Evolutionary conservation across 2,888 invertebrate species (phyloP).

Genomic region (Azorinus chamasolen): DNA sequence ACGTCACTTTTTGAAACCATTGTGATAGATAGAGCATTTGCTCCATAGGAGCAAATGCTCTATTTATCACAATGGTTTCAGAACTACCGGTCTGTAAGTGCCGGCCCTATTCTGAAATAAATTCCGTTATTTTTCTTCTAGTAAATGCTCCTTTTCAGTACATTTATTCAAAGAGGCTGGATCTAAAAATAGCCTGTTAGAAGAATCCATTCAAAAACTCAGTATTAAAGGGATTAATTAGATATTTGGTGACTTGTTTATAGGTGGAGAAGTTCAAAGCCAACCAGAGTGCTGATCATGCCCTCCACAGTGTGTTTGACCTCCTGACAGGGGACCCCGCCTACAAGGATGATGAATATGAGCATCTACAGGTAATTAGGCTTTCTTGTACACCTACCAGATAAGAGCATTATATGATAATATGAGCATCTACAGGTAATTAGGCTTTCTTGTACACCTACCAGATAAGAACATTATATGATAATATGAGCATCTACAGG

Average conservation of each 20-base stretch:
- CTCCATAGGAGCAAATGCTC: no score
- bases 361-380: conserved; percentile 93
- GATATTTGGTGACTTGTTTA: conserved; percentile 10
- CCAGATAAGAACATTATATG: no score
- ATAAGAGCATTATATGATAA: conserved; percentile 86
- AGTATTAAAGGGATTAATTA: not conserved
- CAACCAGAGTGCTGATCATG: conserved; percentile 95
- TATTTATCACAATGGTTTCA: no score
- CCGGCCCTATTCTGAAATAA: no score
- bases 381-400: not conserved
- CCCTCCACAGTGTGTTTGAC: conserved; percentile 98
- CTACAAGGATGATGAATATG: conserved; percentile 93
- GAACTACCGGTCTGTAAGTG: no score
- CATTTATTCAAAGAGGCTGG: no score
- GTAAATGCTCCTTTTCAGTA: no score
- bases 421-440: conserved; percentile 96
- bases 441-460: not conserved
- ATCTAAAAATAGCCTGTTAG: no score
- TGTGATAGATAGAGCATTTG: no score
- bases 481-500: conserved; percentile 97
- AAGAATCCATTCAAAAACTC: no score
- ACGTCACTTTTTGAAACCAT: no score
- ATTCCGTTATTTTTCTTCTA: no score
- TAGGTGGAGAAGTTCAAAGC: conserved; percentile 96
- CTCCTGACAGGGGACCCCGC: conserved; percentile 94